Evolutionary conservation across 2,797 vertebrate species (phyloP), one percentile per base, ranked within the genome.

Genomic region (Perodicticus potto): DNA sequence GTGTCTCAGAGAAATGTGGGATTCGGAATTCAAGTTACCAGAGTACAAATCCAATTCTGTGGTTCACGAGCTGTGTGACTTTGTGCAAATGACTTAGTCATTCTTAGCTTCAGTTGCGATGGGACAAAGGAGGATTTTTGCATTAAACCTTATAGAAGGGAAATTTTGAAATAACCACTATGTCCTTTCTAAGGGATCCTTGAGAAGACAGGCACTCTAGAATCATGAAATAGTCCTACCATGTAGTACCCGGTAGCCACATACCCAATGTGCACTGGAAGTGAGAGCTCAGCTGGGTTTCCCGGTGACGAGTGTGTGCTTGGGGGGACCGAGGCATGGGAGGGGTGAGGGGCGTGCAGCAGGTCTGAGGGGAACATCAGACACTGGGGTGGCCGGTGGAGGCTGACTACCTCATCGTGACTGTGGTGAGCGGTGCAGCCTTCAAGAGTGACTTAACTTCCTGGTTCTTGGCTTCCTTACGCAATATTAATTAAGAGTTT

Each of bases 41-140:
- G 25, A 72, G 11, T 70, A 76, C 67, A 91, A n/a, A 57, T 86
- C 27, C 32, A 49, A 7, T 63, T 70, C 25, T 93, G 34, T 89
- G 23, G 25, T 57, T 93, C 49, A 55, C 25, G 27, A 81, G 40
- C 12, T 45, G 7, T 32, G 19, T 13, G 27, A 23, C 9, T 16
- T 40, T 73, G 25, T 69, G 5, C 19, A 82, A 80, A 45, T 89
- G 32, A 76, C 20, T 55, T 73, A 53, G 45, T 83, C 34, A 74
- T 7, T 78, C 57, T 53, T 53, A 14, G 29, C 40, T 74, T 92
- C 73, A 67, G 49, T 61, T 93, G 89, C 73, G 77, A 73, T 32
- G 23, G 32, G 34, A 63, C 86, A 81, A 67, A 57, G 69, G 69
- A 32, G 6, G 55, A 49, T 59, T 72, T 65, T 29, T 72, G 86